Evolutionary conservation across 2,797 vertebrate species (phyloP).

Genomic region (Sternarchorhynchus goeldii): DNA sequence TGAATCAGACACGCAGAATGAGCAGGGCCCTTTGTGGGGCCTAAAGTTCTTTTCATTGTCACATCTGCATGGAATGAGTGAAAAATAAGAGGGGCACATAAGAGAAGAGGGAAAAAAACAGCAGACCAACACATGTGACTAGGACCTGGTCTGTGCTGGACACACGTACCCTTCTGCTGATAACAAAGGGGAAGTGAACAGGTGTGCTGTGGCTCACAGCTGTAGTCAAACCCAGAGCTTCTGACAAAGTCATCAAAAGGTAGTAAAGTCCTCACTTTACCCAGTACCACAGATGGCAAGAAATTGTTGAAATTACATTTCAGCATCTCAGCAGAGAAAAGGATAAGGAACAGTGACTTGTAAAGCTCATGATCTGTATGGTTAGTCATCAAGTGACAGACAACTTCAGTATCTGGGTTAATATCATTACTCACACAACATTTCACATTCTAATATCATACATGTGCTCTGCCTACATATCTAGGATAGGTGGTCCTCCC

Average conservation of each 20-base stretch:
- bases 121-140: constrained; percentile 22
- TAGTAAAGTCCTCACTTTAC: constrained; percentile 14
- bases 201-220: constrained; percentile 59
- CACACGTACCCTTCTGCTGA: constrained; percentile 59
- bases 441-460: too few relatives aligned
- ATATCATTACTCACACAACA: too few relatives aligned
- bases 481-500: too few relatives aligned
- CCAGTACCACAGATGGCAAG: not conserved
- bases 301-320: not conserved
- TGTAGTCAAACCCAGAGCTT: constrained; percentile 30
- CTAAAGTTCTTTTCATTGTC: constrained; percentile 21
- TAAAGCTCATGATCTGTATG: not conserved
- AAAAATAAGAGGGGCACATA: constrained; percentile 15
- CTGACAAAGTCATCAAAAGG: constrained; percentile 24
- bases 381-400: not conserved
- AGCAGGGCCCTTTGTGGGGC: not conserved
- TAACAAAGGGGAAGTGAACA: constrained; percentile 66
- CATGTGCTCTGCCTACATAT: too few relatives aligned
- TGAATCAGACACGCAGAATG: constrained; percentile 23
- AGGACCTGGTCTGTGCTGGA: constrained; percentile 47
- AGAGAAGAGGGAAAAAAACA: constrained; percentile 22
- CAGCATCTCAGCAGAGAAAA: not conserved
- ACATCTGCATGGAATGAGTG: not conserved
- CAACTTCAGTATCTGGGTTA: too few relatives aligned
- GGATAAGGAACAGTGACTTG: not conserved